Percentiles rank a stretch among this genome's conserved stretches.
Conservation (phyloP, 2,113 vertebrate species). For the Coptodon bakossiorum region DNA sequence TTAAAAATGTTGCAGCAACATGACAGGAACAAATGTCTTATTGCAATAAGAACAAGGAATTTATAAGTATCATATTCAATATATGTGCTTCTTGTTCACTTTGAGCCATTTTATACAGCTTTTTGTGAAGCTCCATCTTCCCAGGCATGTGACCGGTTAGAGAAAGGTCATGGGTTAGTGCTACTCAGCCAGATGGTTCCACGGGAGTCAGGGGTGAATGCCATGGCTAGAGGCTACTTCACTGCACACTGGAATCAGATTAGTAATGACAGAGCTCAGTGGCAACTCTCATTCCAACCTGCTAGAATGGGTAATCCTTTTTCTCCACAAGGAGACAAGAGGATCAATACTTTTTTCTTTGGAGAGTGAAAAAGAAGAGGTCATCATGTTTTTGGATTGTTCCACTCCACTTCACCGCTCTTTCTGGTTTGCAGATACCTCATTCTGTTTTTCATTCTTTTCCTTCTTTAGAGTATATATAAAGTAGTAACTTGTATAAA, state of each 20-base stretch:
- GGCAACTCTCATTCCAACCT: slow-evolving; percentile 13
- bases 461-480: not conserved
- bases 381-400: not conserved
- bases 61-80: not conserved
- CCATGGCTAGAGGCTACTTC: slow-evolving; percentile 20
- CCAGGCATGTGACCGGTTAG: not conserved
- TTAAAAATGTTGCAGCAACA: not conserved
- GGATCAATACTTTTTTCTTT: slow-evolving; percentile 7
- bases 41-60: not conserved
- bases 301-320: slow-evolving; percentile 7
- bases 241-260: not conserved
- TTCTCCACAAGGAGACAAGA: not conserved
- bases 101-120: not conserved
- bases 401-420: not conserved
- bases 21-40: not conserved
- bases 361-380: not conserved
- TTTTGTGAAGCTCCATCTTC: not conserved
- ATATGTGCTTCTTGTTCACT: not conserved
- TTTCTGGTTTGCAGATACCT: not conserved
- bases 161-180: not conserved
- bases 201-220: slow-evolving; percentile 33
- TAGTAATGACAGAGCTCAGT: slow-evolving; percentile 2
- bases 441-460: not conserved
- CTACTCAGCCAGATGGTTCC: slow-evolving; percentile 32
- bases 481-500: not conserved